phyloP scores from a whole-genome alignment of 2,113 vertebrate species.

The Gnathonemus longibarbis region DNA sequence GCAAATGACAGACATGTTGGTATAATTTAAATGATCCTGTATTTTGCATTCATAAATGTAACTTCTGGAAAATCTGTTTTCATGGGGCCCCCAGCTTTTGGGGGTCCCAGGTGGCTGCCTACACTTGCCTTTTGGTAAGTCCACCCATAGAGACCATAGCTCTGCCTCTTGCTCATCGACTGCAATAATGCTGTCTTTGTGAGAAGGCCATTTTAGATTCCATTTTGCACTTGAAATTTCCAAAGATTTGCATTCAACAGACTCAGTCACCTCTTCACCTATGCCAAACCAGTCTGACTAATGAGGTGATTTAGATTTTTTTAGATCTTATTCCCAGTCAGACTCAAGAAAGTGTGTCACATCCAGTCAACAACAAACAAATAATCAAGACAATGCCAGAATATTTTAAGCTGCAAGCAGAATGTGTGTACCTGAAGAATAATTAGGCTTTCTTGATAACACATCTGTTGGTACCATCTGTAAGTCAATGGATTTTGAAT shows the following conservation, averaged over 20 bases:
- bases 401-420: not conserved
- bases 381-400: not conserved
- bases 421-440: not conserved
- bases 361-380: not conserved
- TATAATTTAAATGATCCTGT: not conserved
- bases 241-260: not conserved
- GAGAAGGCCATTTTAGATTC: not conserved
- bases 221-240: not conserved
- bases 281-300: not conserved
- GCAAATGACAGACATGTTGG: not conserved
- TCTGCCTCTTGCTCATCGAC: not conserved
- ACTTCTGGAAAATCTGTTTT: not conserved
- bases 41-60: not conserved
- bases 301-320: not conserved
- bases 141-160: not conserved
- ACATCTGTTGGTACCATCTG: not conserved
- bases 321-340: not conserved
- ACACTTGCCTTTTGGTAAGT: not conserved
- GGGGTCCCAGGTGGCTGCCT: not conserved
- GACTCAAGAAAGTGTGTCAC: not conserved
- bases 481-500: not conserved
- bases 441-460: not conserved
- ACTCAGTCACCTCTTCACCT: not conserved
- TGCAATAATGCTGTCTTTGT: not conserved
- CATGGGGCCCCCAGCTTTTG: not conserved